Base-by-base conservation (phyloP, 1,140 invertebrate species). In the Leptopilina clavipes region DNA sequence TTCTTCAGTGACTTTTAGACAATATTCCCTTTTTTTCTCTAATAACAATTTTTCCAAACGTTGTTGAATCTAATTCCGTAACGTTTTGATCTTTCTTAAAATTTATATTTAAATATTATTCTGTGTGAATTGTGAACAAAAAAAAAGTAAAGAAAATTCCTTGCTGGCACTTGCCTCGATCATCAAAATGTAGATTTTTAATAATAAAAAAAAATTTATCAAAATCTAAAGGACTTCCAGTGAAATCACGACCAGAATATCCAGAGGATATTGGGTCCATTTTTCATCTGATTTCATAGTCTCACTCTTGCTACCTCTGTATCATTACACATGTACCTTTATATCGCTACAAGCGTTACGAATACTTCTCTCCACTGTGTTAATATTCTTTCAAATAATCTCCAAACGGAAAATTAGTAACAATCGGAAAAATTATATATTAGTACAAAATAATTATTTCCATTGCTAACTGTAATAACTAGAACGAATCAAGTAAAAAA, bases 311-410 rank as follows among this genome's bases (percentile, higher is more conserved):
- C 59, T 65, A 65, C 59, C 59, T 65, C 59, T 65, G 25, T 37
- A 65, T 65, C 59, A 65, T 65, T 37, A 65, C 59, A 65, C 14
- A 31, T 65, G 59, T 65, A 65, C 59, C 59, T 65, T 65, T 18
- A 65, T 65, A 65, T 31, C 59, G 59, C 59, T 65, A 31, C 25
- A 31, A 65, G 59, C 59, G 59, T 65, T 65, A 65, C 59, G 59
- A 31, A 11, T 12, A 65, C 3, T 65, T 65, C 14, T 31, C 17
- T 31, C 7, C 25, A 31, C 59, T 65, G 59, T 3, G 14, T 0
- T 37, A 37, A 31, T 65, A 12, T n/a, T 65, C 59, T 31, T 65
- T 5, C 22, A 65, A 40, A 40, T n/a, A 12, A 65, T 31, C 25
- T 31, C 10, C n/a, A n/a, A n/a, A n/a, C n/a, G n/a, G n/a, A n/a